Evolutionary conservation across 2,113 vertebrate genomes (phyloP).

Genomic region (Cercopithecus mona): DNA sequence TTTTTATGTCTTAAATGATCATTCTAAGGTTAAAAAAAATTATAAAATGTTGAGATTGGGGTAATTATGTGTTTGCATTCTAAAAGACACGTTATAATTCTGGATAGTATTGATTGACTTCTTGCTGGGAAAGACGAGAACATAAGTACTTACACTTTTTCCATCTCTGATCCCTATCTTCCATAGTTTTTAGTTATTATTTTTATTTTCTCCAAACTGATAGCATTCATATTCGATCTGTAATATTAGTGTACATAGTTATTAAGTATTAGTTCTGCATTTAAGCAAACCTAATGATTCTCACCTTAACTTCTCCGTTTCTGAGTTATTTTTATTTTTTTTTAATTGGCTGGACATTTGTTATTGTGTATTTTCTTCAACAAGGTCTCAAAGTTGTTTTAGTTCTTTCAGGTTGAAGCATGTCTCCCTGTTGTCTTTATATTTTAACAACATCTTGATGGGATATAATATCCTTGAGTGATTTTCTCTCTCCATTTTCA

Average conservation of each 20-base stretch:
- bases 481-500: background rate
- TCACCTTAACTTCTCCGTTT: background rate
- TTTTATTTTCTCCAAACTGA: background rate
- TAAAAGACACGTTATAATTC: background rate
- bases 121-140: constrained; percentile 22
- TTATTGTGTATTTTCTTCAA: background rate
- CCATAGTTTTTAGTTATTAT: background rate
- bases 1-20: background rate
- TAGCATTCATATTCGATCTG: background rate
- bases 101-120: background rate
- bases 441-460: background rate
- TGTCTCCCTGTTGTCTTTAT: background rate
- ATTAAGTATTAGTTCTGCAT: background rate
- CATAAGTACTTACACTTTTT: background rate
- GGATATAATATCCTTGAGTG: background rate
- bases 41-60: background rate
- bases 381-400: background rate
- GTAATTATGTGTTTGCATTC: background rate
- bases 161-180: background rate
- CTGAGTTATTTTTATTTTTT: background rate
- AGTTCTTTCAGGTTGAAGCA: background rate
- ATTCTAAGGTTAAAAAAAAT: background rate
- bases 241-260: background rate
- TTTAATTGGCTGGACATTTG: background rate
- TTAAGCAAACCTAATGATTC: background rate